Evolutionary conservation across 1,140 invertebrate genomes (phyloP), one percentile per base, ranked within the genome.

Genomic region (Drosophila sulfurigaster): DNA sequence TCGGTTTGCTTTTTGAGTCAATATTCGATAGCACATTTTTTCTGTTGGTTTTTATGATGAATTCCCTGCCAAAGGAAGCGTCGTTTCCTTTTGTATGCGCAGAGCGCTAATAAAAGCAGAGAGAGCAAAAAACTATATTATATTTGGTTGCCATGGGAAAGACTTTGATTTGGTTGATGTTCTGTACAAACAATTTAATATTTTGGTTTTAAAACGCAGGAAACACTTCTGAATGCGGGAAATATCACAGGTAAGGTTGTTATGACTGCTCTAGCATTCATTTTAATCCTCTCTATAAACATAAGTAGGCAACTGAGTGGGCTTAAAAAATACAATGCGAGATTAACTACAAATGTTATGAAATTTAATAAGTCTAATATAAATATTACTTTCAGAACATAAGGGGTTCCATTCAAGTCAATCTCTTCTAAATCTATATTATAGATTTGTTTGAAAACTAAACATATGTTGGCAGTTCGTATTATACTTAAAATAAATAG

Each of bases 1-100:
- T 25, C 20, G 3, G 3, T 28, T 30, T 13, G 16, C 35, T 25
- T 59, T 58, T 59, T 59, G 8, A 49, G 43, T 38, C 46, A 59
- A 68, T 59, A 52, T 8, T 35, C 41, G 10, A 16, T 6, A 1
- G 32, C 8, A 16, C 20, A 3, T 25, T 25, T 20, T 38, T 38
- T 38, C 8, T 38, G 32, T 38, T 16, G 30, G 32, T 56, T 38
- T 20, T 13, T 1, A 41, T 41, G 15, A 20, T 41, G 35, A 16
- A 41, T 57, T 38, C 30, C 48, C 20, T 25, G 20, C 20, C 20
- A 11, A 51, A 51, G 20, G 11, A 11, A 30, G 20, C 48, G 3
- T 35, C 7, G 15, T 32, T 20, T 43, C 8, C 11, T 10, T 10
- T 67, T 58, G 43, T 48, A 6, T n/a, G 8, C 10, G 4, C 2